Base-by-base conservation (phyloP, 1,140 invertebrate species). In the Pogonognathellus flavescens region DNA sequence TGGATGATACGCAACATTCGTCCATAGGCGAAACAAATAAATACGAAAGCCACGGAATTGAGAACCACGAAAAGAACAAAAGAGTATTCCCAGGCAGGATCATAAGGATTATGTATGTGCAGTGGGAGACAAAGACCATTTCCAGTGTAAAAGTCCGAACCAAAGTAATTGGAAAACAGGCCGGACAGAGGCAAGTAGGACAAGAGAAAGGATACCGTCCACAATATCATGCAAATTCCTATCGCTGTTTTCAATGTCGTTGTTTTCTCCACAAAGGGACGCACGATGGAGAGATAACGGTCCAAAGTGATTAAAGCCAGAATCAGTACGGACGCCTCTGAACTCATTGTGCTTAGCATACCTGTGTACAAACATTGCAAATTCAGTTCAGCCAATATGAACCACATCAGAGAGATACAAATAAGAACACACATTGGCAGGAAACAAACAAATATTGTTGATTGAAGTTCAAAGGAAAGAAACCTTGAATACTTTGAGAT, bases 311-410 rank as follows among this genome's bases (percentile, higher is more conserved):
- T 93, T 59, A 94, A 87, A 0, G 93, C 93, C 5, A 95, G 90
- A 1, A 94, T 92, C 66, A 94, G 90, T 18, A 94, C 93, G 1
- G 93, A 94, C 8, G 93, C 91, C 89, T 94, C 93, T 87, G 93
- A 94, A 76, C 93, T 94, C 82, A 94, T 92, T 22, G 94, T 95
- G 87, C 93, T 93, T 53, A 94, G 89, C 88, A 94, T 93, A 16
- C 94, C 94, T 90, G 41, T 5, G 49, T 83, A 49, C 66, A 59
- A 7, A 59, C 41, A 53, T 49, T 52, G 18, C 1, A n/a, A 70
- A 82, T 13, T 14, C 53, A 57, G 53, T 13, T n/a, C n/a, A n/a
- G n/a, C n/a, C 1, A 57, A 57, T 6, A 41, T 41, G 6, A 41
- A 41, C 6, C 31, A 41, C 31, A 41, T 6, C 31, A 41, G n/a